Conservation (phyloP, 2,113 vertebrate genomes). For the Mormyrus lacerda region DNA sequence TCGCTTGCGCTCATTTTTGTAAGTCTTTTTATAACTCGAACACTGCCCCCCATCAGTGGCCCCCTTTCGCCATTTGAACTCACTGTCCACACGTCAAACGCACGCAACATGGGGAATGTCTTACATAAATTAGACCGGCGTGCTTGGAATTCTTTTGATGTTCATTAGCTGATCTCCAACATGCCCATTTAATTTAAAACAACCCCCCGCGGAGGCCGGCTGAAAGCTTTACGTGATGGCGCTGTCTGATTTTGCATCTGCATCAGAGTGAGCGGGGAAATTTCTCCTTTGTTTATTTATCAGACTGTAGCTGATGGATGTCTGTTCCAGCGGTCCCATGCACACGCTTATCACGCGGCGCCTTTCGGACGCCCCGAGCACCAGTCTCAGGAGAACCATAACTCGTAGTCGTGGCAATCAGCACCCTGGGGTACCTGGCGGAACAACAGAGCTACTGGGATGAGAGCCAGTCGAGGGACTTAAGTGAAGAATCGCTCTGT, state of each 20-base stretch:
- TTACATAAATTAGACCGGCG: constrained; percentile 22
- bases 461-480: not conserved
- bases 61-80: constrained; percentile 16
- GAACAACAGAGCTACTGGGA: not conserved
- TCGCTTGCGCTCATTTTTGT: not conserved
- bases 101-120: constrained; percentile 23
- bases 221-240: constrained; percentile 15
- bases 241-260: constrained; percentile 5
- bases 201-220: not conserved
- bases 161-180: constrained; percentile 28
- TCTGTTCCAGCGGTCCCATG: not conserved
- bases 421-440: not conserved
- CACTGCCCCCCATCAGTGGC: not conserved
- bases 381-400: not conserved
- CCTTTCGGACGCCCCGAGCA: not conserved
- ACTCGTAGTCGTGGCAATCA: not conserved
- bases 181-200: constrained; percentile 33
- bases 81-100: constrained; percentile 3
- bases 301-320: not conserved
- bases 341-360: not conserved
- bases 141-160: constrained; percentile 24
- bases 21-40: constrained; percentile 13
- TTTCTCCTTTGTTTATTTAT: not conserved
- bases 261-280: not conserved
- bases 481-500: not conserved